Evolutionary conservation across 2,797 vertebrate genomes (phyloP), one percentile per base, ranked within the genome.

Genomic region (Salarias fasciatus): DNA sequence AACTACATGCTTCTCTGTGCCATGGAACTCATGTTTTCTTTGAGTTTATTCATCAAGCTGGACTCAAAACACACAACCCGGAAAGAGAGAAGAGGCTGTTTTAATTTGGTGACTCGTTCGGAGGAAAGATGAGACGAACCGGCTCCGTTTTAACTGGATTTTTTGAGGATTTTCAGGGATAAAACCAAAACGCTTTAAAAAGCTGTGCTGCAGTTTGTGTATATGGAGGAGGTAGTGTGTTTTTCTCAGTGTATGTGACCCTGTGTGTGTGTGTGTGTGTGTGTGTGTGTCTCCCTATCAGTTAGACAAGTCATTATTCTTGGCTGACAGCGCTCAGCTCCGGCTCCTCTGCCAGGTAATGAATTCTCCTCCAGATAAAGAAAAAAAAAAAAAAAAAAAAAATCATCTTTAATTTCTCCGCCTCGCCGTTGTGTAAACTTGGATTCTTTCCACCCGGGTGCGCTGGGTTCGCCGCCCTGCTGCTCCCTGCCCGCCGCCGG

Each of bases 371-470:
- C 62, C 85, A 89, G 92, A 92, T 92, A 85, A 92, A 92, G 88
- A 88, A 91, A 91, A 85, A 89, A 90, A 91, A 91, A n/a, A n/a
- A 45, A 45, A 30, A 91, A 91, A 42, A 40, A 35, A 12, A 37
- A 91, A 78, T 88, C 87, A 88, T 90, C 86, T 90, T 91, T 92
- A 91, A 92, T 92, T 92, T 87, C 85, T 84, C 81, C 75, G 60
- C 86, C 85, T 86, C 74, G 76, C 69, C 67, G 83, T 86, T 90
- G 87, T 91, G 88, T 87, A 91, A 91, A 90, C 80, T 87, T 79
- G 68, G 59, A 60, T 77, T 80, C 67, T 84, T 62, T 80, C 58
- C 51, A 44, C 64, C 30, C 14, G 10, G 56, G 50, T 51, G 64
- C 53, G 36, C 12, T 52, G 38, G 48, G 52, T 8, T 69, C 30